phyloP scores from a whole-genome alignment of 2,888 invertebrate genomes.

The Tholera decimalis region DNA sequence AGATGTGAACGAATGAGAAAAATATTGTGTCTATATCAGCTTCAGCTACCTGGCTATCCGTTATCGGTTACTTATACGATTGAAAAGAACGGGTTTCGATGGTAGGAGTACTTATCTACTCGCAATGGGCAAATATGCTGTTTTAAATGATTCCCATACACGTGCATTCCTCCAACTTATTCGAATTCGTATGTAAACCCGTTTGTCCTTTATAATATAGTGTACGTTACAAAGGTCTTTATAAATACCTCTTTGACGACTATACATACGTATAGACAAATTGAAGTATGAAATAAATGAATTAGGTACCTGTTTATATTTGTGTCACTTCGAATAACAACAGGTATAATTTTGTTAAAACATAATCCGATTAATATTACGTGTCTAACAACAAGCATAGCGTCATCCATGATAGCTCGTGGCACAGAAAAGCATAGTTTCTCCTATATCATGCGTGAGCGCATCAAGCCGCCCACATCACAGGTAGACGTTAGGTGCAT shows the following conservation, averaged over 20 bases:
- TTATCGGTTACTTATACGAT: constrained; percentile 23
- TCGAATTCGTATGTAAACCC: constrained; percentile 1
- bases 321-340: not conserved
- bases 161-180: constrained; percentile 3
- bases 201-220: constrained; percentile 1
- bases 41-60: constrained; percentile 35
- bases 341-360: constrained; percentile 21
- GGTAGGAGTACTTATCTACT: no score
- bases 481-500: not conserved
- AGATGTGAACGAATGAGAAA: constrained; percentile 16
- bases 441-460: constrained; percentile 29
- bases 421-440: constrained; percentile 45
- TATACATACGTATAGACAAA: no score
- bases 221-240: no score
- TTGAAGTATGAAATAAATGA: no score
- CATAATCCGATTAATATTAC: constrained; percentile 39
- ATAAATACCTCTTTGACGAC: no score
- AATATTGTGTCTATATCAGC: constrained; percentile 17
- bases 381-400: constrained; percentile 25
- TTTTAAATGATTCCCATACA: constrained; percentile 15
- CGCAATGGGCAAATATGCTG: constrained; percentile 6
- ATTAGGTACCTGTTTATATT: no score
- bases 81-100: constrained; percentile 37
- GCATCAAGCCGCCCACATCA: constrained; percentile 2
- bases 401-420: constrained; percentile 51